These are phyloP conservation scores for Erebia epiphron DNA, from an alignment of 2,888 invertebrate species.

Conservation along the genomic window DNA sequence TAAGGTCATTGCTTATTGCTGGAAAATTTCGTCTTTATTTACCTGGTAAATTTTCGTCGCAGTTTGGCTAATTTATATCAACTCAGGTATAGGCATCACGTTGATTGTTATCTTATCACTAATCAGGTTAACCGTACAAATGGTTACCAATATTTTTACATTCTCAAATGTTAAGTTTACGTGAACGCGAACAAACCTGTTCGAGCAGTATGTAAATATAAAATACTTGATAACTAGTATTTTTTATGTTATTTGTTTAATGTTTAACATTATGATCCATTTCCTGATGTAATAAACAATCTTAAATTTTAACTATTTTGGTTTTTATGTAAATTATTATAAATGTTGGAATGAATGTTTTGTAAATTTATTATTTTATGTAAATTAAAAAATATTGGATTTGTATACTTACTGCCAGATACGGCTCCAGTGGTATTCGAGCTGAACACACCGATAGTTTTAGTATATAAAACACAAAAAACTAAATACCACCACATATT, in stretches of 20 bases:
- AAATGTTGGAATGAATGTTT: not conserved
- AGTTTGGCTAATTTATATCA: not conserved
- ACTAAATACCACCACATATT: constrained; percentile 81
- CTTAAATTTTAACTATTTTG: not conserved
- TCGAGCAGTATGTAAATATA: constrained; percentile 34
- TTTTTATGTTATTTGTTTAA: constrained; percentile 17
- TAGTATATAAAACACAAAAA: constrained; percentile 72
- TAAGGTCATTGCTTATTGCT: not conserved
- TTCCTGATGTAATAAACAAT: constrained; percentile 1
- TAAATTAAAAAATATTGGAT: constrained; percentile 7
- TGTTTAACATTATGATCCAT: not conserved
- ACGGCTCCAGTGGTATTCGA: constrained; percentile 61
- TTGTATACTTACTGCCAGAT: constrained; percentile 64
- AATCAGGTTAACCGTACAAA: not conserved
- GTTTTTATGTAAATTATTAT: too few species aligned
- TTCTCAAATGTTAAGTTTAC: constrained; percentile 28
- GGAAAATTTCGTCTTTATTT: not conserved
- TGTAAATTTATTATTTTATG: not conserved
- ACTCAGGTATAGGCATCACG: constrained; percentile 5
- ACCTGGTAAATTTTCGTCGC: not conserved
- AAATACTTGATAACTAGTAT: constrained; percentile 27
- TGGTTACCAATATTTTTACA: constrained; percentile 25
- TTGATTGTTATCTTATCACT: constrained; percentile 23
- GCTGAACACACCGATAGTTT: constrained; percentile 69
- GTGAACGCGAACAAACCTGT: constrained; percentile 44